Conservation (phyloP, 2,113 vertebrate species). For the Eudyptes chrysolophus region DNA sequence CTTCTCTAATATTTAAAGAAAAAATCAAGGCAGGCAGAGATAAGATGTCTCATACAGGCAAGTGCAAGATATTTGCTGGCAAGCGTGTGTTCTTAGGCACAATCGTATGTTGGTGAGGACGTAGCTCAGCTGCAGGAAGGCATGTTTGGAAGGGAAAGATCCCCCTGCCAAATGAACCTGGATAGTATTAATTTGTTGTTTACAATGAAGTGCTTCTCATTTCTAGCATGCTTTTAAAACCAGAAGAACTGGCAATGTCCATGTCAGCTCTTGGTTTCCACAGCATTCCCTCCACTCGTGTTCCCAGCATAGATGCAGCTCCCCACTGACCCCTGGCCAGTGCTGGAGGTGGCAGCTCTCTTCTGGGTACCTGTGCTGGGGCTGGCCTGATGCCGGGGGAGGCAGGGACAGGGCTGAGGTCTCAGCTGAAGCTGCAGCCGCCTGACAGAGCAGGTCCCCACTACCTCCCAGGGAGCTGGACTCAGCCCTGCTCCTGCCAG, state of each 20-base stretch:
- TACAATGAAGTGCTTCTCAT: background rate
- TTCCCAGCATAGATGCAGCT: background rate
- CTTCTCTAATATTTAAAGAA: background rate
- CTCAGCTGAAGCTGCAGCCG: background rate
- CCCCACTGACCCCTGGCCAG: too few relatives aligned
- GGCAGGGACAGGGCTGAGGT: background rate
- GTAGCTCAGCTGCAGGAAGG: background rate
- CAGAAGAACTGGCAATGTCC: background rate
- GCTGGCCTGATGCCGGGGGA: too few relatives aligned
- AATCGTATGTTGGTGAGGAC: too few relatives aligned
- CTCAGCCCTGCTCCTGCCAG: background rate
- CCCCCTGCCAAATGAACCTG: background rate
- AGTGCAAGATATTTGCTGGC: background rate
- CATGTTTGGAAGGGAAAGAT: background rate
- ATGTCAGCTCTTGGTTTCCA: background rate
- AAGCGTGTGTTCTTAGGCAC: background rate
- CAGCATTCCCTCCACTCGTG: accelerated
- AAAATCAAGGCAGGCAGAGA: background rate
- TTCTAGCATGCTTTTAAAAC: background rate
- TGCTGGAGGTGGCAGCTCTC: background rate
- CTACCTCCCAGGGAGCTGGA: background rate
- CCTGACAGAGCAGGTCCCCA: background rate
- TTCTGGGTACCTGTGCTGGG: background rate
- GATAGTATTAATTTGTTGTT: background rate
- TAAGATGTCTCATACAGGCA: background rate